These are phyloP conservation scores for Pristis pectinata DNA, from an alignment of 2,797 vertebrate species.

Conservation along the genomic window DNA sequence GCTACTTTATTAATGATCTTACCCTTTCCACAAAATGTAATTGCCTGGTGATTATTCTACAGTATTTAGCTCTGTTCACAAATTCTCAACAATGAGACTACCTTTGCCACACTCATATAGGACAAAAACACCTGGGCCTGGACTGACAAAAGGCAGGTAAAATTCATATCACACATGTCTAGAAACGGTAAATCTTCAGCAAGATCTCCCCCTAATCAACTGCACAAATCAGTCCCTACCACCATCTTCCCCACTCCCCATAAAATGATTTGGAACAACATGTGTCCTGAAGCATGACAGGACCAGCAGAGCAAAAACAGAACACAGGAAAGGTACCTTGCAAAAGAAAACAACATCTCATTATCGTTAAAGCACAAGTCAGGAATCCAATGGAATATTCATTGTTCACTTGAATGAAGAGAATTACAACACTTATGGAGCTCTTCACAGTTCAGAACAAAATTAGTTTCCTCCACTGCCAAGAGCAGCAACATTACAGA, in stretches of 20 bases:
- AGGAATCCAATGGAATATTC: not conserved
- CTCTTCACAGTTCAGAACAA: not conserved
- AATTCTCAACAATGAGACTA: not conserved
- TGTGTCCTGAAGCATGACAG: not conserved
- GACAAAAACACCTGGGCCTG: not conserved
- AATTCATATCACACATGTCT: not conserved
- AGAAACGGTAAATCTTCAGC: not conserved
- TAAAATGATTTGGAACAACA: not conserved
- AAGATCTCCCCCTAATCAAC: not conserved
- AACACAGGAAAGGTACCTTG: not conserved
- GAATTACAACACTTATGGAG: not conserved
- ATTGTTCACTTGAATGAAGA: not conserved
- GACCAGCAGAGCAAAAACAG: not conserved
- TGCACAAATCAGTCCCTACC: not conserved
- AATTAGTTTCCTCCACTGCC: not conserved
- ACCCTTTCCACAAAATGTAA: not conserved
- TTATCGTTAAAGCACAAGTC: not conserved
- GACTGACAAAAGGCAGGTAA: not conserved
- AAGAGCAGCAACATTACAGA: not conserved
- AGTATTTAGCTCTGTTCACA: not conserved
- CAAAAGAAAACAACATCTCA: not conserved
- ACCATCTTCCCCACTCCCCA: not conserved
- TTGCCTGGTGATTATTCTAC: not conserved
- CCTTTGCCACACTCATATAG: not conserved
- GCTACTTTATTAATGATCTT: not conserved